A percentile compares a stretch with the other conserved stretches of the same genome.
phyloP scores from a whole-genome alignment of 2,888 invertebrate species.

The Pristionchus maxplancki region DNA sequence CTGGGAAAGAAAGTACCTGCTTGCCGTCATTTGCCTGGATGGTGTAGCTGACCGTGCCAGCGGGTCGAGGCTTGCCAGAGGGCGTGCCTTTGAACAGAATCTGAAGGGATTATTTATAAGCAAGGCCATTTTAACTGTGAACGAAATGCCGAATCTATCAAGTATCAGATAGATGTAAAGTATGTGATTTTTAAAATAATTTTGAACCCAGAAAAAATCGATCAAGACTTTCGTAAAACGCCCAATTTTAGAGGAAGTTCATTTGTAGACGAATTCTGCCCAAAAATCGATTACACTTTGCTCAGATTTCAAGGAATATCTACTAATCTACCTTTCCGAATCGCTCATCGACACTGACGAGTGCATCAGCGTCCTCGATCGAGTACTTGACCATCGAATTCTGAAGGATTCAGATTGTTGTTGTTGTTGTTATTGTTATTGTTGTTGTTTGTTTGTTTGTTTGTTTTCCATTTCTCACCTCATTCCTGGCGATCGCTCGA shows the following conservation, averaged over 20 bases:
- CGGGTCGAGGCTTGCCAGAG: background rate
- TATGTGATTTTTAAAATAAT: no score
- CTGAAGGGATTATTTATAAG: background rate
- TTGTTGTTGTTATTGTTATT: no score
- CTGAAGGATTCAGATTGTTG: slow-evolving; percentile 9
- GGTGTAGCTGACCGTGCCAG: slow-evolving; percentile 26
- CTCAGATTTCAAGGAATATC: background rate
- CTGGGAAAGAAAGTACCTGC: background rate
- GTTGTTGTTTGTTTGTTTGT: no score
- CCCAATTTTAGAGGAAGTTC: no score
- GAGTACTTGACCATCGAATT: slow-evolving; percentile 36
- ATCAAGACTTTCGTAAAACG: no score
- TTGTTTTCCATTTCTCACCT: background rate
- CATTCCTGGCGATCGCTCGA: slow-evolving; percentile 48
- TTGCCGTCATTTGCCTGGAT: slow-evolving; percentile 47
- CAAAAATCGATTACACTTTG: no score
- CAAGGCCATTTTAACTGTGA: no score
- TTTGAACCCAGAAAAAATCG: no score
- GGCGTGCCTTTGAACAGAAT: slow-evolving; percentile 30
- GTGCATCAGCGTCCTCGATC: slow-evolving; percentile 33
- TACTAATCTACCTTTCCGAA: slow-evolving; percentile 29
- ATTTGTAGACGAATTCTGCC: no score
- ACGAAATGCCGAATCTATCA: no score
- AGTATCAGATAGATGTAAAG: no score
- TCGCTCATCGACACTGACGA: slow-evolving; percentile 18